Evolutionary conservation across 2,113 vertebrate genomes (phyloP).

Genomic region (Aythya baeri): DNA sequence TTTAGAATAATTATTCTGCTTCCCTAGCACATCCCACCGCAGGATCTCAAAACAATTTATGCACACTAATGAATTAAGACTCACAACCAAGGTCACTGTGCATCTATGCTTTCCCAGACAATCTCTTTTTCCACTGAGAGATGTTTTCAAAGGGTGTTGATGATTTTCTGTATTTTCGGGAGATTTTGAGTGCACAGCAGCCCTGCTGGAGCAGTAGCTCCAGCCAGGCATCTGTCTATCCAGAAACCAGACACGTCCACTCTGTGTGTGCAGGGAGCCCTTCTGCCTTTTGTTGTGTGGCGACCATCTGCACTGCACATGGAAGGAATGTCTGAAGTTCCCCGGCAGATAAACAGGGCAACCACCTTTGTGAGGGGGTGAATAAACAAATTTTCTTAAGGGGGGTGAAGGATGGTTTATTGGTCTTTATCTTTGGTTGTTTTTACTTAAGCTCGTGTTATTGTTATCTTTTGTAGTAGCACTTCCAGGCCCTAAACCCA

Average conservation of each 20-base stretch:
- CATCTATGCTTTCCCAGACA: neutral
- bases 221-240: conserved; percentile 1
- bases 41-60: neutral
- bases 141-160: neutral
- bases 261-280: neutral
- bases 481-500: neutral
- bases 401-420: conserved; percentile 14
- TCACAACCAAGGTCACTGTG: neutral
- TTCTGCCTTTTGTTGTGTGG: conserved; percentile 48
- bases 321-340: conserved; percentile 56
- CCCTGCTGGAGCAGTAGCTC: conserved; percentile 35
- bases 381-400: conserved; percentile 55
- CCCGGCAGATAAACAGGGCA: conserved; percentile 4
- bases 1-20: conserved; percentile 8
- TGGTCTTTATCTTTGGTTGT: conserved; percentile 24
- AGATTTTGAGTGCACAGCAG: conserved; percentile 17
- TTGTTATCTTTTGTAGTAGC: neutral
- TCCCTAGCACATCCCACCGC: neutral
- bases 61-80: neutral
- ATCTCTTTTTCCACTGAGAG: neutral
- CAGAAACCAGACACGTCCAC: conserved; percentile 39
- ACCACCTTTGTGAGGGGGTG: conserved; percentile 17
- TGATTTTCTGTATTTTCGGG: conserved; percentile 6
- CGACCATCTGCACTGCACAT: conserved; percentile 56
- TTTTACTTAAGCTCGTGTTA: conserved; percentile 21